These are phyloP conservation scores for Drosophila cardini DNA, from an alignment of 1,140 invertebrate species.

Conservation along the genomic window DNA sequence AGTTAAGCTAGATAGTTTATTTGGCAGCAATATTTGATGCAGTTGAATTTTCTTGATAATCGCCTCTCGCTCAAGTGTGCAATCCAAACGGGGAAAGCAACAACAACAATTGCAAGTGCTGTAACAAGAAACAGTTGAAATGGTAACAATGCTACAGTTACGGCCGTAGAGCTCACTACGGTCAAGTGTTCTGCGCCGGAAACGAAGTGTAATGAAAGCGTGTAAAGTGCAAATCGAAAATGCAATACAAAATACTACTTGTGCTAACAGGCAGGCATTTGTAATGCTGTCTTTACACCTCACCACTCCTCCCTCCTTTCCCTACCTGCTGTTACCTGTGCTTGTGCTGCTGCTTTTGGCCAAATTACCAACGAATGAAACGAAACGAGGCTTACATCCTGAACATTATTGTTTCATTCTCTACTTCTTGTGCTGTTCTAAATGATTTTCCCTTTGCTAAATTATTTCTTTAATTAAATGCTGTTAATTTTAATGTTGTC, in stretches of 20 bases:
- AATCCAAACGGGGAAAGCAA: slow-evolving; percentile 44
- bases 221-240: slow-evolving; percentile 83
- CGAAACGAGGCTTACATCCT: slow-evolving; percentile 57
- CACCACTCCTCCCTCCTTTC: neutral
- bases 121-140: slow-evolving; percentile 61
- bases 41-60: slow-evolving; percentile 61
- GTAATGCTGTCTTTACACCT: slow-evolving; percentile 17
- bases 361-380: slow-evolving; percentile 69
- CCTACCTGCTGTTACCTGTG: neutral
- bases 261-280: slow-evolving; percentile 38
- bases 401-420: slow-evolving; percentile 23
- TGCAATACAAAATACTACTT: slow-evolving; percentile 72
- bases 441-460: slow-evolving; percentile 51
- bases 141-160: slow-evolving; percentile 68
- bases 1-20: slow-evolving; percentile 34
- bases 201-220: slow-evolving; percentile 82
- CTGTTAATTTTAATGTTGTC: slow-evolving; percentile 66
- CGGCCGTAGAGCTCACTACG: slow-evolving; percentile 25
- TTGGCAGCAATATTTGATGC: slow-evolving; percentile 39
- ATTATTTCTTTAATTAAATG: slow-evolving; percentile 80
- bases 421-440: slow-evolving; percentile 35
- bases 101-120: slow-evolving; percentile 11
- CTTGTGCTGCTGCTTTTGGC: slow-evolving; percentile 42
- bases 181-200: slow-evolving; percentile 62
- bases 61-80: slow-evolving; percentile 67